These are phyloP conservation scores for Eulacestoma nigropectus DNA, from an alignment of 2,113 vertebrate genomes.

Conservation along the genomic window DNA sequence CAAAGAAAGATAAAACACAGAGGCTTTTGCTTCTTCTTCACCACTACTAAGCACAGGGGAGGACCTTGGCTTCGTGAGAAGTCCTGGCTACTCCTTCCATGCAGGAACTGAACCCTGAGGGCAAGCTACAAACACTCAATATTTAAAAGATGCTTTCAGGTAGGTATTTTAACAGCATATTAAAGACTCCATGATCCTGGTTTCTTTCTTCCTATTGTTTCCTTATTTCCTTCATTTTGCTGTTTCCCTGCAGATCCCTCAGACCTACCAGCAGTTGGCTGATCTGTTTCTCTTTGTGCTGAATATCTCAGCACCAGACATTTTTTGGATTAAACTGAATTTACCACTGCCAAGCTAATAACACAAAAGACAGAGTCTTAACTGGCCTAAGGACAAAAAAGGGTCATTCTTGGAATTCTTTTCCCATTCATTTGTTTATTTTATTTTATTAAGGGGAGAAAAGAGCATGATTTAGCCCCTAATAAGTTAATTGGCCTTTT, in stretches of 20 bases:
- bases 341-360: neutral
- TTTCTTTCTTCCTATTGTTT: neutral
- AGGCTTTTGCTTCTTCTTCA: slow-evolving; percentile 24
- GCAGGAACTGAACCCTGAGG: neutral
- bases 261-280: neutral
- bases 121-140: neutral
- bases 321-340: neutral
- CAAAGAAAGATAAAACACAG: slow-evolving; percentile 28
- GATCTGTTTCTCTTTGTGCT: neutral
- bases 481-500: neutral
- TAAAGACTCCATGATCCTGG: neutral
- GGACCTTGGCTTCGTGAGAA: neutral
- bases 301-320: neutral
- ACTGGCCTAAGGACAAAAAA: neutral
- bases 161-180: neutral
- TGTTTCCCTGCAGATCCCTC: neutral
- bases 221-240: neutral
- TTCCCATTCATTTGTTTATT: slow-evolving; percentile 1
- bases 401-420: neutral
- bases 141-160: slow-evolving; percentile 10
- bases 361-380: neutral
- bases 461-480: neutral
- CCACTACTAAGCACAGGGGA: neutral
- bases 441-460: neutral
- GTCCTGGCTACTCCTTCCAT: neutral